Evolutionary conservation across 2,113 vertebrate species (phyloP), one percentile per base, ranked within the genome.

Genomic region (Syrmaticus mikado): DNA sequence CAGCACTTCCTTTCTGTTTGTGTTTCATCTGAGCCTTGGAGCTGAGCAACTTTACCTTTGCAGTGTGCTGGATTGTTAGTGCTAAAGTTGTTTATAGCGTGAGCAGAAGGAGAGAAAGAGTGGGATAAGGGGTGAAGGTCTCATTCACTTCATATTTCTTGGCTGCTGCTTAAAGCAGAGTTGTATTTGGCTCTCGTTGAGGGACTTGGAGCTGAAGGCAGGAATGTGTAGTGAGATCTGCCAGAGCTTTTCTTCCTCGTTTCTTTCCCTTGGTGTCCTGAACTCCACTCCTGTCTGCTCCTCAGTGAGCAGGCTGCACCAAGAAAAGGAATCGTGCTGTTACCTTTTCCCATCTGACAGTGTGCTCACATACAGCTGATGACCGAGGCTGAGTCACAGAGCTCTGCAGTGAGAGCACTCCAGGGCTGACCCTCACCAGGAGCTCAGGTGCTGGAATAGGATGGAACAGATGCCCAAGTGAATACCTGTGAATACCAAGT

Each of bases 171-270:
- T 25, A 73, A 48, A 76, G 64, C 58, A 17, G 48, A 48, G 78
- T 20, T 1, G 0, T 58, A 5, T 60, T 12, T 82, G 34, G 46
- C 38, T 3, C 32, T 64, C n/a, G 32, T 41, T 0, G 2, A 92
- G 71, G 41, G 46, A 34, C 25, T 58, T 19, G 41, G 43, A 72
- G 52, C 52, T 65, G 67, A 65, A 90, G 72, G 67, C 62, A 41
- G 71, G 57, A 18, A 75, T 24, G 16, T 3, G 1, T 40, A 13
- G 41, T 75, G 79, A 71, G 38, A 48, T 50, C 64, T 82, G 55
- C 67, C 73, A 82, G 53, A 83, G 53, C 57, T 91, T 82, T 89
- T 22, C 45, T 14, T 76, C 50, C 36, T 32, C 57, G n/a, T 61
- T 46, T n/a, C 20, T 70, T 76, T 70, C 67, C 76, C n/a, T 48